phyloP scores from a whole-genome alignment of 2,113 vertebrate genomes.

The Vidua chalybeata region DNA sequence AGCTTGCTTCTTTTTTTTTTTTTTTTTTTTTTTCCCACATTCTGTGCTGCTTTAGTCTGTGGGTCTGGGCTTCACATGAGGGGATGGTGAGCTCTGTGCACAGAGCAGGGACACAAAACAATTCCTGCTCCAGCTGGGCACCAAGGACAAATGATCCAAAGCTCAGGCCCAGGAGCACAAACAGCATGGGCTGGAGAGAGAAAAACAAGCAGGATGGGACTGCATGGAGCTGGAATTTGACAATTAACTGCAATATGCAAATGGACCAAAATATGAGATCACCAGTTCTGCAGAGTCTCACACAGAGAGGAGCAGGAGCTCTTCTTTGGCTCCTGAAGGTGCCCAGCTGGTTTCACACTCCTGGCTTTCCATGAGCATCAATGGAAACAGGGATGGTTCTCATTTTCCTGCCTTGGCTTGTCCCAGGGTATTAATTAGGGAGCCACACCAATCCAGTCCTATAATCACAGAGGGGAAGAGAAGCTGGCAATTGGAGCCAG shows the following conservation, averaged over 20 bases:
- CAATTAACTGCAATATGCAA: not conserved
- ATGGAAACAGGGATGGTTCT: not conserved
- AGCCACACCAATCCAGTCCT: not conserved
- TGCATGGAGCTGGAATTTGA: not conserved
- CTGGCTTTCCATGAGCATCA: not conserved
- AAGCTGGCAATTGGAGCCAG: not conserved
- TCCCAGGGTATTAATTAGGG: not conserved
- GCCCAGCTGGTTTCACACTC: not conserved
- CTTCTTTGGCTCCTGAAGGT: not conserved
- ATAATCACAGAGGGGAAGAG: not conserved
- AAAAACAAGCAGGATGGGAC: not conserved
- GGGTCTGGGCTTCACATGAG: accelerated
- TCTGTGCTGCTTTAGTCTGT: not conserved
- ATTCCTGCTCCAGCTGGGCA: not conserved
- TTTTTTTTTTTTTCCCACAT: not conserved
- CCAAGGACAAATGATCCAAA: not conserved
- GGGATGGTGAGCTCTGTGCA: not conserved
- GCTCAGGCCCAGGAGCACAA: not conserved
- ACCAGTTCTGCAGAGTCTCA: not conserved
- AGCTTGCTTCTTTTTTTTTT: not conserved
- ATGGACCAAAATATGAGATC: not conserved
- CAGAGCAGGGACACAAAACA: not conserved
- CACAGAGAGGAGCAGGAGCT: not conserved
- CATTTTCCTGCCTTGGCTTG: not conserved
- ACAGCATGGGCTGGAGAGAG: not conserved